phyloP scores from a whole-genome alignment of 1,140 invertebrate genomes.

The Drosophila neocordata region DNA sequence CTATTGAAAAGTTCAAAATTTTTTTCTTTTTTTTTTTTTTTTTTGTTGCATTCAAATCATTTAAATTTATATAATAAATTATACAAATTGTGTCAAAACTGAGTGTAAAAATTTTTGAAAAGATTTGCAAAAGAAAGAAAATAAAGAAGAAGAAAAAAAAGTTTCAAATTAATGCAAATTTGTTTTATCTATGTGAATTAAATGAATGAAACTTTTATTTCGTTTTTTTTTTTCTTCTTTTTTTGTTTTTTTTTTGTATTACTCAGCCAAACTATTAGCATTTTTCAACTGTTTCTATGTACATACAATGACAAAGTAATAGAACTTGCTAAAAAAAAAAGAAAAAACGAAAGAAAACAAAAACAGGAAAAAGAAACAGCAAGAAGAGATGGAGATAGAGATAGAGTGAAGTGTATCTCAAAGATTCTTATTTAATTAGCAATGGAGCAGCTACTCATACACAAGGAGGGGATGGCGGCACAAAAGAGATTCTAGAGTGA shows the following conservation, averaged over 20 bases:
- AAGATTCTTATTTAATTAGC: conserved; percentile 9
- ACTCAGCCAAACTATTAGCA: conserved; percentile 9
- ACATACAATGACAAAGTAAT: conserved; percentile 4
- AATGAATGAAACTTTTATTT: conserved; percentile 41
- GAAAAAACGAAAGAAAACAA: too few relatives aligned
- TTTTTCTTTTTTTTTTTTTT: neutral
- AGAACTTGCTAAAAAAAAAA: conserved; percentile 5
- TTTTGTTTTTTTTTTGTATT: neutral
- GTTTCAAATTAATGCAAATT: conserved; percentile 9
- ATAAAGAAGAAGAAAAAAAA: neutral
- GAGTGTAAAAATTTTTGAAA: too few relatives aligned
- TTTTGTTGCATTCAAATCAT: too few relatives aligned
- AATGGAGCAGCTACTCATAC: neutral
- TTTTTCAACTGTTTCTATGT: conserved; percentile 11
- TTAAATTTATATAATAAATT: conserved; percentile 1
- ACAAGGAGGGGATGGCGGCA: neutral
- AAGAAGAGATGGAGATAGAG: neutral
- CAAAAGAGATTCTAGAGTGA: neutral
- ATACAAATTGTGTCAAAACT: conserved; percentile 2
- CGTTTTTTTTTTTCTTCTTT: conserved; percentile 41
- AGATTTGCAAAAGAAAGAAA: neutral
- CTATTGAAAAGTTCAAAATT: neutral
- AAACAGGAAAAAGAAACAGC: neutral
- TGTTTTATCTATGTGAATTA: conserved; percentile 37
- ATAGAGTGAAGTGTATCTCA: neutral